A percentile compares a stretch with the other conserved stretches of the same genome.
Evolutionary conservation across 2,113 vertebrate genomes (phyloP).

Genomic region (Psilopsiagon aurifrons): DNA sequence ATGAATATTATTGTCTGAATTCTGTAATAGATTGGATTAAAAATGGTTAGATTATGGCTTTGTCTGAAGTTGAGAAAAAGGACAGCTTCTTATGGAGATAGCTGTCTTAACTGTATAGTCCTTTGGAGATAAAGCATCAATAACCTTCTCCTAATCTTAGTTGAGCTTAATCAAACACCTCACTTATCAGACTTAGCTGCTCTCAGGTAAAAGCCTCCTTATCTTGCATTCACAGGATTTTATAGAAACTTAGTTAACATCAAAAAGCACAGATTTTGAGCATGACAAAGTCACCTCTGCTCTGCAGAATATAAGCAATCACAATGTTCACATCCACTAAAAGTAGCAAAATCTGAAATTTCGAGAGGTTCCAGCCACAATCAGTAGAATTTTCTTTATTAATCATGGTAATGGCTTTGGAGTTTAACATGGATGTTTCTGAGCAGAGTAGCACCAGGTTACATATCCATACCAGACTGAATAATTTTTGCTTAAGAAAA

Average conservation of each 20-base stretch:
- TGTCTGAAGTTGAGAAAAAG: conserved; percentile 9
- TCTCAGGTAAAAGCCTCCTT: conserved; percentile 51
- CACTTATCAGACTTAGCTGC: conserved; percentile 44
- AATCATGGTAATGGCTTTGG: background rate
- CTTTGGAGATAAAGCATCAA: conserved; percentile 56
- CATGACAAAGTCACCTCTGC: conserved; percentile 49
- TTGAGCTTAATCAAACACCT: conserved; percentile 55
- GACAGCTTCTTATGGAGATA: conserved; percentile 17
- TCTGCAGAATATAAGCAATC: background rate
- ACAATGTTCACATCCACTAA: background rate
- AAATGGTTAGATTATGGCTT: conserved; percentile 35
- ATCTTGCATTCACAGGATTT: conserved; percentile 52
- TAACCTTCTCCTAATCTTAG: conserved; percentile 55
- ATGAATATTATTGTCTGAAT: conserved; percentile 10
- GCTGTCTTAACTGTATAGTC: conserved; percentile 25
- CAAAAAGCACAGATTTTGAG: conserved; percentile 38
- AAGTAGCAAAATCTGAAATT: background rate
- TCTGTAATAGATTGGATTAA: conserved; percentile 10
- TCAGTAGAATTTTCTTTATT: background rate
- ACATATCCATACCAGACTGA: background rate
- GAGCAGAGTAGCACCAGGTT: background rate
- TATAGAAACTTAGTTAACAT: conserved; percentile 56
- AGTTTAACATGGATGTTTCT: background rate
- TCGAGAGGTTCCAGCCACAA: background rate
- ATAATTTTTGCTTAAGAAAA: background rate